A percentile compares a stretch with the other conserved stretches of the same genome.
These are phyloP conservation scores for Aptenodytes forsteri DNA, from an alignment of 2,113 vertebrate species.

Conservation along the genomic window DNA sequence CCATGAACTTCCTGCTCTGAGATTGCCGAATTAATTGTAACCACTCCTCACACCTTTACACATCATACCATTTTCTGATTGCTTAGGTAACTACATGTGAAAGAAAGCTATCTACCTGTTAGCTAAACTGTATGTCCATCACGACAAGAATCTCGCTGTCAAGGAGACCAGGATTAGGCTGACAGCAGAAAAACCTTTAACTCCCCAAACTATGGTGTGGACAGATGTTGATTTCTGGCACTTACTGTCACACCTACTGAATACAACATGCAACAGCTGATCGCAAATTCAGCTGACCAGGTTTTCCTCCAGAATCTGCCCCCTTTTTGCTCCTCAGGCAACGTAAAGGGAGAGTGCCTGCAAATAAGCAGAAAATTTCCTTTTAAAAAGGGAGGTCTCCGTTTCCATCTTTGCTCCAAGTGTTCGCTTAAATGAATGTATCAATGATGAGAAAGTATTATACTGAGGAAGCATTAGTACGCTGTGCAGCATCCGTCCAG, in stretches of 20 bases:
- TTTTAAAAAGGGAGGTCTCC: background rate
- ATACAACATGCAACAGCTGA: fast-evolving
- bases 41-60: background rate
- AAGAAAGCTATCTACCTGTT: background rate
- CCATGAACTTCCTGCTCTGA: background rate
- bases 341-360: background rate
- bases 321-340: background rate
- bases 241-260: background rate
- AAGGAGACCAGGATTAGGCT: background rate
- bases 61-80: background rate
- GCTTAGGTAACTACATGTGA: background rate
- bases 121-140: background rate
- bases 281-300: background rate
- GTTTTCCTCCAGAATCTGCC: background rate
- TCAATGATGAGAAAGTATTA: background rate
- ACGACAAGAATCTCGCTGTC: background rate
- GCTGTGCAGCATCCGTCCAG: background rate
- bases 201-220: background rate
- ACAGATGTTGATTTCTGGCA: background rate
- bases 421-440: background rate
- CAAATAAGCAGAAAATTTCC: background rate
- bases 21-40: background rate
- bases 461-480: background rate
- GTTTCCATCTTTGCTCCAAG: background rate
- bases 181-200: background rate